Conservation (phyloP, 1,140 invertebrate genomes). For the Orius insidiosus region DNA sequence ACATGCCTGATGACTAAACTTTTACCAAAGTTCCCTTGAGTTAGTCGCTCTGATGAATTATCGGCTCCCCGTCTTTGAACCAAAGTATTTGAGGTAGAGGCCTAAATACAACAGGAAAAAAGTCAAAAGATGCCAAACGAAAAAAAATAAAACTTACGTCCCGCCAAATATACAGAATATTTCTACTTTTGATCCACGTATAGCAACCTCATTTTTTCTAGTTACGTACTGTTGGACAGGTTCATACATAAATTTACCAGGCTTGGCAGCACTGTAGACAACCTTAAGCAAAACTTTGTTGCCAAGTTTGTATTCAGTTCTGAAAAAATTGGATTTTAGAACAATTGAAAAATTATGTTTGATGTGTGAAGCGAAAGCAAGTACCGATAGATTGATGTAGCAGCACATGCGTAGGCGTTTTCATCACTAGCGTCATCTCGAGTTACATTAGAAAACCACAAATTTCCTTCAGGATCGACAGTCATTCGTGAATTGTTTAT, state of each 20-base stretch:
- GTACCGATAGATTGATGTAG: constrained; percentile 55
- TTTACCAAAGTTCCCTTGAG: constrained; percentile 80
- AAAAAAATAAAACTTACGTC: constrained; percentile 40
- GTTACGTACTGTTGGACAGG: constrained; percentile 68
- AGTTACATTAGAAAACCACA: constrained; percentile 90
- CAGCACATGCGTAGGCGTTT: constrained; percentile 76
- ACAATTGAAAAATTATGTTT: neutral
- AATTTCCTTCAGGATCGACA: constrained; percentile 78
- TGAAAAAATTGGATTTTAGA: constrained; percentile 20
- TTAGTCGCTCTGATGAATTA: constrained; percentile 56
- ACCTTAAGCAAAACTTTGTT: constrained; percentile 67
- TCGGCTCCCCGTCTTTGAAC: constrained; percentile 54
- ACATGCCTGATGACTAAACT: constrained; percentile 72
- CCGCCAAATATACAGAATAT: constrained; percentile 82
- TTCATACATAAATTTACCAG: constrained; percentile 53
- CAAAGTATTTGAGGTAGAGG: constrained; percentile 67
- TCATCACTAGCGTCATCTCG: constrained; percentile 61
- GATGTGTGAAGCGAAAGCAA: neutral
- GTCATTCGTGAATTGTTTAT: constrained; percentile 89
- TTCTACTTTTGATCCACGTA: constrained; percentile 61
- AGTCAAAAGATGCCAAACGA: constrained; percentile 1
- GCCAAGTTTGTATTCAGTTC: constrained; percentile 81
- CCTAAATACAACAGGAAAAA: constrained; percentile 23
- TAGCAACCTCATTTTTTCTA: constrained; percentile 66
- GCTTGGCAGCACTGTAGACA: constrained; percentile 50